These are phyloP conservation scores for Anguilla rostrata DNA, from an alignment of 2,113 vertebrate species.

Conservation along the genomic window DNA sequence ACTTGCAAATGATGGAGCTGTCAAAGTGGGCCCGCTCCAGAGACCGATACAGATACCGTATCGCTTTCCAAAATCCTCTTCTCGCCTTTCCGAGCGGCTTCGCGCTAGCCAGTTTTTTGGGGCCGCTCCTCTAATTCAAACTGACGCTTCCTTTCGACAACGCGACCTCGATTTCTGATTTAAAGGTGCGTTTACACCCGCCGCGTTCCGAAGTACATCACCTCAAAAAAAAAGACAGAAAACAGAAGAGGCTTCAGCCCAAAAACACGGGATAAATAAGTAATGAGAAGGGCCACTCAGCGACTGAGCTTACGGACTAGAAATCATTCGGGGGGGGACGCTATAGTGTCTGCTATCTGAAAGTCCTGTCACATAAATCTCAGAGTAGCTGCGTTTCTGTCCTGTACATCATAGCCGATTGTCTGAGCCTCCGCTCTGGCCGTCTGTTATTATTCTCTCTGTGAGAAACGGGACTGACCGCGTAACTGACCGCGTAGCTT, in stretches of 20 bases:
- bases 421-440: constrained; percentile 93
- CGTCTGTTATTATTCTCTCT: constrained; percentile 95
- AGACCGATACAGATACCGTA: constrained; percentile 67
- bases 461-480: constrained; percentile 79
- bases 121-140: constrained; percentile 80
- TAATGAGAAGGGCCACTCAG: constrained; percentile 83
- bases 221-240: constrained; percentile 61
- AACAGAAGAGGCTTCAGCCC: constrained; percentile 76
- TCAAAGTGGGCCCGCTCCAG: constrained; percentile 52
- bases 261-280: constrained; percentile 94
- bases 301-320: constrained; percentile 83
- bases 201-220: constrained; percentile 84
- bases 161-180: constrained; percentile 79
- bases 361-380: constrained; percentile 92
- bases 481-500: background rate
- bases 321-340: constrained; percentile 93
- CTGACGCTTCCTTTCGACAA: constrained; percentile 84
- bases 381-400: constrained; percentile 91
- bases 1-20: constrained; percentile 32
- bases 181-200: constrained; percentile 80
- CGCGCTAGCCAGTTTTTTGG: constrained; percentile 64
- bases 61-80: constrained; percentile 76
- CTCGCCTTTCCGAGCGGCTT: constrained; percentile 36
- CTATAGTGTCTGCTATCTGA: constrained; percentile 83
- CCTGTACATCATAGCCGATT: constrained; percentile 98